Evolutionary conservation across 2,113 vertebrate genomes (phyloP).

Genomic region (Halichoeres trimaculatus): DNA sequence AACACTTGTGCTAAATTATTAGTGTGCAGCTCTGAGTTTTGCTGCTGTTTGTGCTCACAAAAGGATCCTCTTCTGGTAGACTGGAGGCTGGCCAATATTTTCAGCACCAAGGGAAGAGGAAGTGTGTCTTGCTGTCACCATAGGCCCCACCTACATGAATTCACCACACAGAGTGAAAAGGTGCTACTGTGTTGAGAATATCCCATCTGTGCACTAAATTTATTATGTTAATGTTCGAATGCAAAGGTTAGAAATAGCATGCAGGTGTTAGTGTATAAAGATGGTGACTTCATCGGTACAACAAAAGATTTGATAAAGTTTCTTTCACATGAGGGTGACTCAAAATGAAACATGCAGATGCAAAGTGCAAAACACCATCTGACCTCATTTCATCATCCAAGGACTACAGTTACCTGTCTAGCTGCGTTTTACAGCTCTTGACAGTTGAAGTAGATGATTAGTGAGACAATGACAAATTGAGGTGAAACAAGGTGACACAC

Average conservation of each 20-base stretch:
- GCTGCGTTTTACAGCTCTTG: not conserved
- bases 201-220: not conserved
- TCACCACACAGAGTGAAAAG: constrained; percentile 42
- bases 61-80: constrained; percentile 64
- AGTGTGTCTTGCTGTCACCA: constrained; percentile 72
- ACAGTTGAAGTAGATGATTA: no score
- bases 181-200: constrained; percentile 15
- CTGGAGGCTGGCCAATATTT: constrained; percentile 72
- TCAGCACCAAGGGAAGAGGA: constrained; percentile 79
- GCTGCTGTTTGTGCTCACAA: constrained; percentile 43
- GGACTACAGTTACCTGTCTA: not conserved
- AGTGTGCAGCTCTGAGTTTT: constrained; percentile 31
- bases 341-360: not conserved
- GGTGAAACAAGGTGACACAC: not conserved
- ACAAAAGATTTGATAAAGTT: no score
- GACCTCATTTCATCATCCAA: not conserved
- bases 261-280: not conserved
- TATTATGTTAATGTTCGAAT: not conserved
- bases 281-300: no score
- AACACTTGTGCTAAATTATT: constrained; percentile 14
- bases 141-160: constrained; percentile 73
- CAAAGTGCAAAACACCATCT: not conserved
- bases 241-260: not conserved
- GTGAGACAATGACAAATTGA: constrained; percentile 31
- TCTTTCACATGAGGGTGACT: not conserved